A percentile compares a stretch with the other conserved stretches of the same genome.
These are phyloP conservation scores for Siderastrea radians DNA, from an alignment of 92 coral and sea anemone genomes.

Conservation along the genomic window DNA sequence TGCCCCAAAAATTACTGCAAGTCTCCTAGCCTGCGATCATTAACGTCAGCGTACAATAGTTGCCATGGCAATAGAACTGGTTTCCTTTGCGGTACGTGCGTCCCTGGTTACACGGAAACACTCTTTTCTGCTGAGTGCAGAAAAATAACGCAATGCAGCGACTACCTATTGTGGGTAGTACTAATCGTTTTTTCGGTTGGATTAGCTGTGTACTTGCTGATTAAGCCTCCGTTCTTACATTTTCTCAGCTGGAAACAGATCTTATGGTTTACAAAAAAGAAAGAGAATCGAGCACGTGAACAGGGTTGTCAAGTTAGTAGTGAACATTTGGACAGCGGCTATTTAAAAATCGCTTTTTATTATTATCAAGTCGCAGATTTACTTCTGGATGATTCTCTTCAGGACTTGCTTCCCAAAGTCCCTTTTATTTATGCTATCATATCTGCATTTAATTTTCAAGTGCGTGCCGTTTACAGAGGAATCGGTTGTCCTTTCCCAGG, in stretches of 20 bases:
- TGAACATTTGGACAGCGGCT: conserved; percentile 39
- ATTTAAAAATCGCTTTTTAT: conserved; percentile 55
- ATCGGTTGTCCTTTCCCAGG: conserved; percentile 76
- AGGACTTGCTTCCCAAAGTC: conserved; percentile 19
- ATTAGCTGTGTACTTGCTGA: conserved; percentile 48
- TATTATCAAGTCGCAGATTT: conserved; percentile 67
- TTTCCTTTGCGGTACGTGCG: conserved; percentile 60
- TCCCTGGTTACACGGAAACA: conserved; percentile 49
- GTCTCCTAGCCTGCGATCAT: conserved; percentile 10
- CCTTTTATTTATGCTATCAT: conserved; percentile 17
- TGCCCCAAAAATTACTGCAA: conserved; percentile 62
- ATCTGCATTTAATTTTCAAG: conserved; percentile 52
- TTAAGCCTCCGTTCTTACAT: conserved; percentile 48
- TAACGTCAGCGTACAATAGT: conserved; percentile 37
- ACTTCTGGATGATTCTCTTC: conserved; percentile 15
- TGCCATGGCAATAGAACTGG: conserved; percentile 74
- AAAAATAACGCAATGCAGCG: conserved; percentile 12
- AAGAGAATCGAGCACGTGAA: neutral
- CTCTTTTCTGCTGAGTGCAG: conserved; percentile 56
- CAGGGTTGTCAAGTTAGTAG: neutral
- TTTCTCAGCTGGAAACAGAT: conserved; percentile 18
- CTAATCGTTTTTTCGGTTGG: neutral
- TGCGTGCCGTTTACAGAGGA: conserved; percentile 11
- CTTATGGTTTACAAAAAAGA: conserved; percentile 53
- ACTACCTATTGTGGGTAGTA: conserved; percentile 57